Evolutionary conservation across 2,113 vertebrate genomes (phyloP).

Genomic region (Misgurnus anguillicaudatus): DNA sequence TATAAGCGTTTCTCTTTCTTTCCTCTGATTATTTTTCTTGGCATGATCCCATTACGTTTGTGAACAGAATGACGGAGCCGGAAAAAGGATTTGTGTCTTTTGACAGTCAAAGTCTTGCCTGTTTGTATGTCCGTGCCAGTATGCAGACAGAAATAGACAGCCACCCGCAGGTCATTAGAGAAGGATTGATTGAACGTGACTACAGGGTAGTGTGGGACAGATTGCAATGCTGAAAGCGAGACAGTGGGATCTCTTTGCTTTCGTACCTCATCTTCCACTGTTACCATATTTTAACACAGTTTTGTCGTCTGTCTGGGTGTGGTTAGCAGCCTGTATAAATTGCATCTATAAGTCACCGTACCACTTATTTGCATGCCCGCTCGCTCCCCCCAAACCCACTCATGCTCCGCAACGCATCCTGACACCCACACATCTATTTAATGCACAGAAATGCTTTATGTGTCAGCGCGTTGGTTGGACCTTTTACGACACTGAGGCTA

Average conservation of each 20-base stretch:
- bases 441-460: background rate
- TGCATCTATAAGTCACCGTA: background rate
- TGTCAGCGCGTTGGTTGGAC: constrained; percentile 19
- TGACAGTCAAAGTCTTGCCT: constrained; percentile 60
- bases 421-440: constrained; percentile 23
- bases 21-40: background rate
- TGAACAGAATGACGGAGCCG: constrained; percentile 58
- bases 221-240: constrained; percentile 12
- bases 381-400: background rate
- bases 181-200: constrained; percentile 60
- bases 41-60: constrained; percentile 8
- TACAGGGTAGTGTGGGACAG: constrained; percentile 55
- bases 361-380: constrained; percentile 34
- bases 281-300: constrained; percentile 3
- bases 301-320: constrained; percentile 10
- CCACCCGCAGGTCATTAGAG: constrained; percentile 78
- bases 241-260: constrained; percentile 7
- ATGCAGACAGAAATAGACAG: constrained; percentile 76
- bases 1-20: constrained; percentile 16
- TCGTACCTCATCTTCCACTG: constrained; percentile 2
- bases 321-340: background rate
- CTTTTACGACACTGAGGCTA: constrained; percentile 2
- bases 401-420: constrained; percentile 1
- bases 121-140: constrained; percentile 62
- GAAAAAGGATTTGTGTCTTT: constrained; percentile 68